Evolutionary conservation across 2,888 invertebrate genomes (phyloP).

Genomic region (Campoplex nolae): DNA sequence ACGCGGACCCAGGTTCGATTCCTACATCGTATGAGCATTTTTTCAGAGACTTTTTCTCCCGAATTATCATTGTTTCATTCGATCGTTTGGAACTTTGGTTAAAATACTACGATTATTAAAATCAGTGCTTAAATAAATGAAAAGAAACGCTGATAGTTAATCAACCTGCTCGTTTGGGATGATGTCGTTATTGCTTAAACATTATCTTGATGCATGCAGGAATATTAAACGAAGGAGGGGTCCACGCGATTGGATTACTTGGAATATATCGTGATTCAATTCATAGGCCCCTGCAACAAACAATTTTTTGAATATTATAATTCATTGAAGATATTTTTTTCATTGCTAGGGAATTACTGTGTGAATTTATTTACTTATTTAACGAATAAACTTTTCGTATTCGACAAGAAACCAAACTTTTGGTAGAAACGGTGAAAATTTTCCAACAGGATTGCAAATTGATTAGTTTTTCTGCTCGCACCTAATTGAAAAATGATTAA

Average conservation of each 20-base stretch:
- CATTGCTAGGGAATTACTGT: too few relatives aligned
- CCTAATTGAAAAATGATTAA: neutral
- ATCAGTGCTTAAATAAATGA: neutral
- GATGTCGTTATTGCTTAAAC: constrained; percentile 71
- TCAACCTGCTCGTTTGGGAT: constrained; percentile 77
- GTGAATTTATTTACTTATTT: too few relatives aligned
- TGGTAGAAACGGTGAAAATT: neutral
- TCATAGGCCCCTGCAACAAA: constrained; percentile 76
- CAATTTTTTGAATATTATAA: neutral
- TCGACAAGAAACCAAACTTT: too few relatives aligned
- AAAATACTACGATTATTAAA: neutral
- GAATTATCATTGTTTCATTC: constrained; percentile 3
- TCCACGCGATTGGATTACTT: constrained; percentile 72
- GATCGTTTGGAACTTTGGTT: neutral
- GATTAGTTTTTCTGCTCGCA: neutral
- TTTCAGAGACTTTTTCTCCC: constrained; percentile 29
- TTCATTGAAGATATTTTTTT: neutral
- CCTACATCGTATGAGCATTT: constrained; percentile 26
- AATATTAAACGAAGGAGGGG: constrained; percentile 75
- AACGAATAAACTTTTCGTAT: too few relatives aligned
- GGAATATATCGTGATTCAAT: constrained; percentile 68
- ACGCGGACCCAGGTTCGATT: constrained; percentile 57
- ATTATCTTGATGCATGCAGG: constrained; percentile 79
- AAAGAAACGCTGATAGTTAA: neutral
- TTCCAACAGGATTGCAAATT: neutral